Base-by-base conservation (phyloP, 1,140 invertebrate genomes). In the Diachasmimorpha longicaudata region DNA sequence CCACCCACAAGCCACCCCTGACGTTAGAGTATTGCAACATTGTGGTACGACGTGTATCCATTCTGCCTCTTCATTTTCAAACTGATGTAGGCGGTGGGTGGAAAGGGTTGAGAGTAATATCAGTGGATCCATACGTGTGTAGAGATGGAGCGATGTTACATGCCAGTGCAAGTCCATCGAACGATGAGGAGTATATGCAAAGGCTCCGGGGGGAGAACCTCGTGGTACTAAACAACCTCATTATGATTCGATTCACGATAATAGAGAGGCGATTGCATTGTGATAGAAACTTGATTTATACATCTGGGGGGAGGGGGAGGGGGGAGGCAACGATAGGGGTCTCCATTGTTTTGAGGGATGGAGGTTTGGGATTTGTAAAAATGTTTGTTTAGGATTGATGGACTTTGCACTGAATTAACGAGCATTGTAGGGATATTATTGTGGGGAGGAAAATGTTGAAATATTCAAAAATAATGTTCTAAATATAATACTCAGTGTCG, bases 211-310 rank as follows among this genome's bases (percentile, higher is more conserved):
- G 74, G 70, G 48, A 66, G 66, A 70, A 74, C 67, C 72, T 74
- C 23, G 70, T 76, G 69, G 48, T 75, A 73, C 78, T 76, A 81
- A 85, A 83, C 81, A 84, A 85, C 81, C 83, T 85, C 81, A 85
- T 86, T 86, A 85, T 86, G 83, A 84, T 86, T 85, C 83, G 83
- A 86, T 85, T 85, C 84, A 85, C 80, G 81, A 78, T 81, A 85
- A 85, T 83, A n/a, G n/a, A 82, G 81, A 82, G 79, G 55, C 76
- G 74, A 80, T 79, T 79, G 76, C 78, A 79, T 67, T 63, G 70
- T 25, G 63, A 52, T 42, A 42, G 25, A 13, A 70, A 42, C 23
- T 70, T 70, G 48, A 58, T 68, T 74, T 52, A 74, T 58, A 36
- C 58, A 52, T 71, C 70, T 58, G 55, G 23, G 55, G 23, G 16